Conservation (phyloP, 1,140 invertebrate species). For the Gerris buenoi region DNA sequence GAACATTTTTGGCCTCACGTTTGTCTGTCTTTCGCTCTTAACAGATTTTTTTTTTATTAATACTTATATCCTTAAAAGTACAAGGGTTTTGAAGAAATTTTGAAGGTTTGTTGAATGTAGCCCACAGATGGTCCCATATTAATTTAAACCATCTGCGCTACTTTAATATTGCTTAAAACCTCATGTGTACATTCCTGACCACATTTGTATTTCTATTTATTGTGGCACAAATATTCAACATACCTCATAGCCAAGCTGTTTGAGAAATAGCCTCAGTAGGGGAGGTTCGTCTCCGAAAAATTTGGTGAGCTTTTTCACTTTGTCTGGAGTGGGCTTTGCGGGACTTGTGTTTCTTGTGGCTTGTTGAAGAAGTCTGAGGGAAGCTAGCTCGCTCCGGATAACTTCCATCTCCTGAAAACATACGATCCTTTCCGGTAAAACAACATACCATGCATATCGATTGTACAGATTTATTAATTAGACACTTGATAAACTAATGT, state of each 20-base stretch:
- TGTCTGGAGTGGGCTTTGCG: constrained; percentile 51
- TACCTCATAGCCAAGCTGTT: constrained; percentile 87
- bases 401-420: constrained; percentile 61
- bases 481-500: not conserved
- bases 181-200: too few relatives aligned
- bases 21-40: too few relatives aligned
- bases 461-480: not conserved
- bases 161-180: too few relatives aligned
- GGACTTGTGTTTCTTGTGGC: constrained; percentile 28
- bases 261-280: constrained; percentile 71
- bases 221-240: too few relatives aligned
- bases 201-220: too few relatives aligned
- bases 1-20: too few relatives aligned
- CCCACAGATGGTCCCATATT: too few relatives aligned
- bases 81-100: too few relatives aligned
- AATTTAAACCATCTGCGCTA: too few relatives aligned
- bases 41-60: too few relatives aligned
- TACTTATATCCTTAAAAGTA: too few relatives aligned
- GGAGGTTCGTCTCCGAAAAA: constrained; percentile 90
- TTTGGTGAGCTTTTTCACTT: constrained; percentile 69
- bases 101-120: too few relatives aligned
- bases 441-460: not conserved
- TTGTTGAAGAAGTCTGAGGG: constrained; percentile 44
- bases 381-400: constrained; percentile 65
- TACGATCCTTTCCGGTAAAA: not conserved